Base-by-base conservation (phyloP, 2,888 invertebrate genomes). In the Microctonus brassicae region DNA sequence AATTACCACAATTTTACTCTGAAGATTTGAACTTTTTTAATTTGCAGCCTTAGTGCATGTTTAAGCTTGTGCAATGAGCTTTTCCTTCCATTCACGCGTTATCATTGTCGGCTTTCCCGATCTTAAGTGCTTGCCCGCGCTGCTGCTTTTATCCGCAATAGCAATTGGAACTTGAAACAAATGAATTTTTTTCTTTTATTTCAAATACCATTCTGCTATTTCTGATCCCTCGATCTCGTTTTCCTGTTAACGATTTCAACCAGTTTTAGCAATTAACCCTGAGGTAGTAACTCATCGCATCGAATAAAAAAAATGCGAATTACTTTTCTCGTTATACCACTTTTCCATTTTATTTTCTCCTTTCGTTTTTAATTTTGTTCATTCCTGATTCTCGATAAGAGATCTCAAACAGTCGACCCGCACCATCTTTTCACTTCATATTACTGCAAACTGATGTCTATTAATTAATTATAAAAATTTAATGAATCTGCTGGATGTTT, bases 191-290 rank as follows among this genome's bases (percentile, higher is more conserved):
- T n/a, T 13, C n/a, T n/a, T 29, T n/a, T n/a, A n/a, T 75, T 78
- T 74, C 73, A 77, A 80, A 80, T 78, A 77, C 75, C 78, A 82
- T 83, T 77, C 80, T 75, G 79, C 77, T 80, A 81, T 84, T 81
- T 81, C 73, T 71, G 69, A 78, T 77, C 77, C 75, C 77, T 75
- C 9, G 9, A 47, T n/a, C 7, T 17, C 7, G 17, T 47, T 47
- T 47, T 7, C 17, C 17, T n/a, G 17, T 47, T 20, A 20, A 20
- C 47, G 5, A 17, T 47, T 47, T 17, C 47, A 47, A 47, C 9
- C 17, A 47, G 17, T 17, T 47, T 47, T 17, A 47, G 47, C 17
- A 47, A 47, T 47, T 47, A 47, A 47, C 47, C 17, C 17, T 47
- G 47, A n/a, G 20, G 20, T 47, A 7, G 17, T 39, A 17, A n/a